These are phyloP conservation scores for Drosophila nannoptera DNA, from an alignment of 1,140 invertebrate species.

Conservation along the genomic window DNA sequence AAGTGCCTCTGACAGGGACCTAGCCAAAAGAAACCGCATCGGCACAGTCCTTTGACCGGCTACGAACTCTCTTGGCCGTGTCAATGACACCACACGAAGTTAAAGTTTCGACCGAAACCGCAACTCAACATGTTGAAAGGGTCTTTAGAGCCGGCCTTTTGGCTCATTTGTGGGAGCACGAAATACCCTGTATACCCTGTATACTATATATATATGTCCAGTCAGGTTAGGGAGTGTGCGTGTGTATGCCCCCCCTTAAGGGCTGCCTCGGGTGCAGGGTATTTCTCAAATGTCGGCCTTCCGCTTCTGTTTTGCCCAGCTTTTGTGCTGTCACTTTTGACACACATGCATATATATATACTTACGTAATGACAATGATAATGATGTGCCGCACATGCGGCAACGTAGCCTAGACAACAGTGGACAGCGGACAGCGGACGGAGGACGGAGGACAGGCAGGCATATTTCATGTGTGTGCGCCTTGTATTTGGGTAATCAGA, in stretches of 20 bases:
- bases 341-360: slow-evolving; percentile 40
- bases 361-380: slow-evolving; percentile 58
- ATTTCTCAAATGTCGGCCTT: slow-evolving; percentile 6
- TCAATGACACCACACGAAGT: slow-evolving; percentile 68
- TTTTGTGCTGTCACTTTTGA: slow-evolving; percentile 25
- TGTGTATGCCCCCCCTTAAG: no score
- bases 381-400: slow-evolving; percentile 60
- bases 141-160: slow-evolving; percentile 44
- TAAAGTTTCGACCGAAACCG: slow-evolving; percentile 42
- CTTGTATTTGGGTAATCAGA: slow-evolving; percentile 52
- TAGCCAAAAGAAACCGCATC: slow-evolving; percentile 12
- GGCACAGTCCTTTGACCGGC: background rate
- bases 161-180: slow-evolving; percentile 56
- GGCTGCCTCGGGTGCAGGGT: background rate
- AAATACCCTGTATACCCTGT: slow-evolving; percentile 17
- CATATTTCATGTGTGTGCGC: slow-evolving; percentile 51
- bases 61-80: slow-evolving; percentile 24
- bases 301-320: slow-evolving; percentile 25
- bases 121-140: slow-evolving; percentile 22
- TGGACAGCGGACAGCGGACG: background rate
- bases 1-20: slow-evolving; percentile 37
- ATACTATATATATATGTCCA: no score
- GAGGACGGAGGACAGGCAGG: slow-evolving; percentile 3
- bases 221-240: no score
- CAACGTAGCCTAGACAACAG: slow-evolving; percentile 5